Conservation (phyloP, 2,888 invertebrate genomes). For the Cephus pulcher region DNA sequence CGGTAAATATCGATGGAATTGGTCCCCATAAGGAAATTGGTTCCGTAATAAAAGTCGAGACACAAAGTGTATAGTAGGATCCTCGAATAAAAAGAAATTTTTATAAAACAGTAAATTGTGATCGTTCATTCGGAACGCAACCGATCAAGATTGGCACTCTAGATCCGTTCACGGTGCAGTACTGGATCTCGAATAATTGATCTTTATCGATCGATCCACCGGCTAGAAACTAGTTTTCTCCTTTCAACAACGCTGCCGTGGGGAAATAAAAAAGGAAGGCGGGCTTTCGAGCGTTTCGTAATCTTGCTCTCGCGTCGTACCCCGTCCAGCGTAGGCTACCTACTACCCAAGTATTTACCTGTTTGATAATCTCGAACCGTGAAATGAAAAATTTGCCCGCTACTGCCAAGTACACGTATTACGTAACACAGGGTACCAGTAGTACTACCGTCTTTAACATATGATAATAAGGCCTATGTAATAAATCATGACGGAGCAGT, state of each 20-base stretch:
- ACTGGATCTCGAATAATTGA: slow-evolving; percentile 11
- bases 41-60: neutral
- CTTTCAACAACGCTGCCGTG: slow-evolving; percentile 27
- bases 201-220: slow-evolving; percentile 28
- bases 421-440: neutral
- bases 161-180: neutral
- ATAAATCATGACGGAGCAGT: neutral
- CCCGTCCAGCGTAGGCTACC: neutral
- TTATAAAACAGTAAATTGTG: neutral
- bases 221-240: slow-evolving; percentile 24
- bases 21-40: neutral
- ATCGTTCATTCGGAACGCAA: neutral
- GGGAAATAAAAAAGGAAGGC: slow-evolving; percentile 37
- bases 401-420: neutral
- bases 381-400: neutral
- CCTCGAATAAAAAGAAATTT: neutral
- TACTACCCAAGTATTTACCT: neutral
- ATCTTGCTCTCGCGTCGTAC: slow-evolving; percentile 3
- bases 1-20: neutral
- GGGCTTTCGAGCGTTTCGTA: slow-evolving; percentile 42
- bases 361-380: neutral
- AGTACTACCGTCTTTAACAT: neutral
- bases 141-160: neutral
- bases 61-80: neutral
- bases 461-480: neutral